Evolutionary conservation across 2,888 invertebrate species (phyloP), one percentile per base, ranked within the genome.

Genomic region (Tachina grossa): DNA sequence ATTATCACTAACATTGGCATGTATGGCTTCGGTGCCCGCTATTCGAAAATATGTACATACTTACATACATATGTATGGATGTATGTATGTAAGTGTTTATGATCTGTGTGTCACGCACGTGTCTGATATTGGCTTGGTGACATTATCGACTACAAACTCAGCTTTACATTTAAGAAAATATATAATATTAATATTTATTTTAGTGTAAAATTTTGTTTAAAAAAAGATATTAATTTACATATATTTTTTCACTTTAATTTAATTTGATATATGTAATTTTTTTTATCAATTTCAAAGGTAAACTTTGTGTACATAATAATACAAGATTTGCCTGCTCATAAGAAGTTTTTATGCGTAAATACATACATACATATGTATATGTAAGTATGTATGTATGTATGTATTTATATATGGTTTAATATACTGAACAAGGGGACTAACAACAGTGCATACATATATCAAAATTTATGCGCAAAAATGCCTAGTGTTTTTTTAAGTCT

Each of bases 311-410:
- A n/a, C 16, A 10, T 53, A 53, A 53, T 53, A 16, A 19, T 14
- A 53, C 43, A 75, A 63, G 75, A 53, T 63, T 45, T 53, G 53
- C 63, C 45, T 75, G 63, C n/a, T 41, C 53, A 75, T 22, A 57
- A 57, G 22, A 13, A n/a, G 22, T 55, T 6, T 11, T 22, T 55
- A 9, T 59, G 4, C 11, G 57, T 31, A 13, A 13, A 14, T 47
- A n/a, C 1, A 8, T 53, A 53, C 1, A 1, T 8, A 16, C 9
- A n/a, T 53, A 53, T n/a, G 5, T 47, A 45, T 19, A 63, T 43
- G 10, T 65, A 45, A 22, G 3, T 10, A 63, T 22, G 19, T 22
- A 49, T 66, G 5, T 49, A 19, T 22, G 9, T 11, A 22, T 19
- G 16, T 51, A 51, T 1, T 5, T 14, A 0, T 1, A 14, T 51